Base-by-base conservation (phyloP, 2,113 vertebrate genomes). In the Silurus glanis region DNA sequence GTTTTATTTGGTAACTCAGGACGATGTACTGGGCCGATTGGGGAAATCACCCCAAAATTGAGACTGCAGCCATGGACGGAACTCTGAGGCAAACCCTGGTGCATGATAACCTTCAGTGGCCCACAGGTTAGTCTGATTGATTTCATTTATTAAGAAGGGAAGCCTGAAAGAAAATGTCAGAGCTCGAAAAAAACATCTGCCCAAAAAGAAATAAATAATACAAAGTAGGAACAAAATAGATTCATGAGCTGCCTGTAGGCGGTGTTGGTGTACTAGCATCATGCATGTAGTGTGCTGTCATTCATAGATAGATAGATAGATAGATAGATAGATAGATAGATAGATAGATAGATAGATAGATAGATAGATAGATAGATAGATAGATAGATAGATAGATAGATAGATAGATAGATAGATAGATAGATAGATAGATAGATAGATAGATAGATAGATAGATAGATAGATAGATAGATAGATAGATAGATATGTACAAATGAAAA, bases 21-120 rank as follows among this genome's bases (percentile, higher is more conserved):
- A 98, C 96, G 0, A 99, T 99, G 98, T 99, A 99, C 91, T 99
- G 98, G 98, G 97, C 98, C 76, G 98, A 99, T 90, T 99, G 98
- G 98, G 98, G 98, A 1, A 99, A 99, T 89, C 97, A 99, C 83
- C 97, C 98, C 64, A 99, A 99, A 92, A 99, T 99, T 0, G 98
- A 99, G 92, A 98, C 96, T 0, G 98, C 98, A 0, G 96, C 98
- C 7, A 99, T 99, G 98, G 98, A 99, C 0, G 98, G 98, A 5
- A 99, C 98, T 0, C 93, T 98, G 76, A 95, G 98, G 47, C 96
- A 99, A 91, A 99, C 96, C 0, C 93, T 99, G 69, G 96, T 99
- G 62, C 96, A 99, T 66, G 96, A 99, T 91, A 97, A 98, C 92
- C 97, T 99, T 89, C 98, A 99, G 90, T 99, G 98, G 98, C 98